phyloP scores from a whole-genome alignment of 1,140 invertebrate genomes.

The Ganaspis sp. region DNA sequence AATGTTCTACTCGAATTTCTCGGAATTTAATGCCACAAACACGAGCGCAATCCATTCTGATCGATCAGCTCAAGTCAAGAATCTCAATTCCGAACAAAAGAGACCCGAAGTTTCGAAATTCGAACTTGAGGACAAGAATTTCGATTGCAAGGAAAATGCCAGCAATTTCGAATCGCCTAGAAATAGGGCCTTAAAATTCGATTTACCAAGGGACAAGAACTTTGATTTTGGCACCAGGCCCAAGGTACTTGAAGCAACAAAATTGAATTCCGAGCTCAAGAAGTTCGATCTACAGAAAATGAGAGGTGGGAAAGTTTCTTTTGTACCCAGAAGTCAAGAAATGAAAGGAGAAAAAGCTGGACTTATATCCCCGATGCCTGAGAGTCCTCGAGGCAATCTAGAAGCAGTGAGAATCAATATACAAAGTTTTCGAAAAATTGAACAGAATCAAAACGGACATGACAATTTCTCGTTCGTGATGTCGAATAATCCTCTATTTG shows the following conservation, averaged over 20 bases:
- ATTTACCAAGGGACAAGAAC: slow-evolving; percentile 50
- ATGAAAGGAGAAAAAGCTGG: slow-evolving; percentile 40
- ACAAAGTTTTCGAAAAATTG: slow-evolving; percentile 64
- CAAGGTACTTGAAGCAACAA: slow-evolving; percentile 60
- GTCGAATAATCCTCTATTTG: slow-evolving; percentile 71
- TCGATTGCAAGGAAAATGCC: slow-evolving; percentile 47
- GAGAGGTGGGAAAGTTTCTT: slow-evolving; percentile 46
- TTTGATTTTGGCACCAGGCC: slow-evolving; percentile 64
- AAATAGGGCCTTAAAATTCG: slow-evolving; percentile 48
- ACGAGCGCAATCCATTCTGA: background rate
- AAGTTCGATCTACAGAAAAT: slow-evolving; percentile 59
- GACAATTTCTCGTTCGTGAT: slow-evolving; percentile 70
- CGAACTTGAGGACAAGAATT: slow-evolving; percentile 44
- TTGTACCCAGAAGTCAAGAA: slow-evolving; percentile 55
- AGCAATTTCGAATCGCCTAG: slow-evolving; percentile 48
- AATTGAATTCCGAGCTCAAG: slow-evolving; percentile 59
- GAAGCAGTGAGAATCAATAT: slow-evolving; percentile 67
- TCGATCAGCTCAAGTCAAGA: slow-evolving; percentile 42
- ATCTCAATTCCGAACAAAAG: slow-evolving; percentile 48
- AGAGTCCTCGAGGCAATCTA: slow-evolving; percentile 60
- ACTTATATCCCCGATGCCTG: slow-evolving; percentile 48
- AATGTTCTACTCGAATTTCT: slow-evolving; percentile 61
- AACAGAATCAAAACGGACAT: slow-evolving; percentile 67
- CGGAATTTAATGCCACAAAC: slow-evolving; percentile 53
- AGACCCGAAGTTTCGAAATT: slow-evolving; percentile 30